Percentiles rank a stretch among this genome's conserved stretches.
These are phyloP conservation scores for Carpatolechia fugitivella DNA, from an alignment of 2,888 invertebrate species.

Conservation along the genomic window DNA sequence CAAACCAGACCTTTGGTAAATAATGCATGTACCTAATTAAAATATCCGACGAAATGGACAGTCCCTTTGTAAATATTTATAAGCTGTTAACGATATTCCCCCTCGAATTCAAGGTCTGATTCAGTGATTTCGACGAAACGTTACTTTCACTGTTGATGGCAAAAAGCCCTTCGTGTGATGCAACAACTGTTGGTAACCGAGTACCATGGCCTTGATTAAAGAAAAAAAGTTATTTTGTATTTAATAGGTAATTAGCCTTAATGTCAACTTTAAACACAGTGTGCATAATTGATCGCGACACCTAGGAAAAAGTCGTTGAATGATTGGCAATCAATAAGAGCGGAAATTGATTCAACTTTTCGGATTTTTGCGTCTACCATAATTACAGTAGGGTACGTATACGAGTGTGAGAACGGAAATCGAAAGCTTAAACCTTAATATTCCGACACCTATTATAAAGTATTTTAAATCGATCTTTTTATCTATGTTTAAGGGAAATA, in stretches of 20 bases:
- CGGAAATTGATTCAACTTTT: no score
- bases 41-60: conserved; percentile 6
- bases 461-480: no score
- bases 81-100: conserved; percentile 20
- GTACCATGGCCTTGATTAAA: background rate
- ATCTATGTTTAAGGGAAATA: background rate
- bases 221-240: background rate
- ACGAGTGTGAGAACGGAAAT: background rate
- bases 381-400: background rate
- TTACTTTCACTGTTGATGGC: background rate
- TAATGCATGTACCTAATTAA: conserved; percentile 10
- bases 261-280: background rate
- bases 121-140: conserved; percentile 15
- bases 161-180: background rate
- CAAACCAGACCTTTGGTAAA: background rate
- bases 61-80: conserved; percentile 26
- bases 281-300: no score
- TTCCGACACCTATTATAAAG: no score
- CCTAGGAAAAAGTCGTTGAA: no score
- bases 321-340: no score
- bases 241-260: background rate
- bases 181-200: background rate
- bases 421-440: background rate
- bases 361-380: no score
- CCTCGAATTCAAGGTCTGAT: conserved; percentile 23